A percentile compares a stretch with the other conserved stretches of the same genome.
phyloP scores from a whole-genome alignment of 2,797 vertebrate genomes.

The Rachycentron canadum region DNA sequence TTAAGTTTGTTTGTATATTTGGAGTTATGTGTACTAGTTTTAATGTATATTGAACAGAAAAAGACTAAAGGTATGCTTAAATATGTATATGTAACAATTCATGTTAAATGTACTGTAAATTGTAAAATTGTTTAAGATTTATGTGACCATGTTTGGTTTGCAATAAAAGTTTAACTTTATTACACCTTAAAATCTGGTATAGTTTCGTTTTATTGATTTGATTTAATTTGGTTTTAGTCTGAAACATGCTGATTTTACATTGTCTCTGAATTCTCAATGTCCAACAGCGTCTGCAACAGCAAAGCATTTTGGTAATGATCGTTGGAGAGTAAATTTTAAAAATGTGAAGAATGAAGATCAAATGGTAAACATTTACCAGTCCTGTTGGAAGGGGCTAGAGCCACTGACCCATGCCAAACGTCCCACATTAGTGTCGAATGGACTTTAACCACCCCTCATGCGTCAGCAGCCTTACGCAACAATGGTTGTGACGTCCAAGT shows the following conservation, averaged over 20 bases:
- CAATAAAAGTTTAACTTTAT: constrained; percentile 94
- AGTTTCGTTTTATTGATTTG: not conserved
- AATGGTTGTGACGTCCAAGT: constrained; percentile 32
- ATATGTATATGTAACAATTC: constrained; percentile 87
- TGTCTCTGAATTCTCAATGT: not conserved
- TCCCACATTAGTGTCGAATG: constrained; percentile 34
- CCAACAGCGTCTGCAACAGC: not conserved
- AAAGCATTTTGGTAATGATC: constrained; percentile 1
- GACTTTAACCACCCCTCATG: constrained; percentile 60
- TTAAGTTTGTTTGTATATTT: constrained; percentile 96
- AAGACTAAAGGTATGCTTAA: constrained; percentile 89
- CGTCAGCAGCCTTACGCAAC: constrained; percentile 73
- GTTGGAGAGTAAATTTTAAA: constrained; percentile 21
- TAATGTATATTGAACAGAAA: constrained; percentile 95
- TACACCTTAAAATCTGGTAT: constrained; percentile 63
- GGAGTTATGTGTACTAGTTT: constrained; percentile 92
- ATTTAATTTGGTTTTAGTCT: not conserved
- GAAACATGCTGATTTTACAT: not conserved
- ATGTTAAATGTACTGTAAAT: constrained; percentile 97
- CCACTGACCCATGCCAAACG: constrained; percentile 19
- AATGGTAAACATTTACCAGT: constrained; percentile 31
- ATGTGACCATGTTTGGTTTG: constrained; percentile 95
- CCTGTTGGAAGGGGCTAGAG: constrained; percentile 11
- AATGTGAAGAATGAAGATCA: constrained; percentile 23
- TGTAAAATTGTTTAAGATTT: constrained; percentile 91